Evolutionary conservation across 2,113 vertebrate genomes (phyloP).

Genomic region (Leptosomus discolor): DNA sequence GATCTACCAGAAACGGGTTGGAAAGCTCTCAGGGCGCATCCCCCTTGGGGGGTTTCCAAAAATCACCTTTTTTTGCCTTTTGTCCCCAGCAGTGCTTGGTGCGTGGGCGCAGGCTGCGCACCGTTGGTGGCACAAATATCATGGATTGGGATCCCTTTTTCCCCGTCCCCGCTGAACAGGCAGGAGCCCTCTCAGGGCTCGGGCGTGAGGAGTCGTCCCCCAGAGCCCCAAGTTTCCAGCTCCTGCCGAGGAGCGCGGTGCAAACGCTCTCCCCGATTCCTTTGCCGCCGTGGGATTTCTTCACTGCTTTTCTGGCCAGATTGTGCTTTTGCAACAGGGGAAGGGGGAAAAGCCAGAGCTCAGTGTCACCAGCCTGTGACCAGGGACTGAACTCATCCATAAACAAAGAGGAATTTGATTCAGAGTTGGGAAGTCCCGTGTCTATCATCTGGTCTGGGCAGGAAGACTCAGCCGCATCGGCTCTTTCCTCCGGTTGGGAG

Average conservation of each 20-base stretch:
- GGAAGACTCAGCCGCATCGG: neutral
- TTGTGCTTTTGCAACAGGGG: neutral
- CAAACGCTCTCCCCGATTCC: neutral
- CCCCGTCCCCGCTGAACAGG: accelerated
- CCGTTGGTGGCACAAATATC: neutral
- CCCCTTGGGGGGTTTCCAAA: accelerated
- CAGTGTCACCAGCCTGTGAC: neutral
- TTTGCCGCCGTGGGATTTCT: neutral
- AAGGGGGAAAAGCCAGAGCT: neutral
- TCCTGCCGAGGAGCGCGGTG: neutral
- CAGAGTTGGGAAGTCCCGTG: neutral
- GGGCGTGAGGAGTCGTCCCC: neutral
- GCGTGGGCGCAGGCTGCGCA: accelerated
- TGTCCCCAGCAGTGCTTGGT: too few species aligned
- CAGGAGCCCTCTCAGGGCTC: neutral
- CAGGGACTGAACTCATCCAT: neutral
- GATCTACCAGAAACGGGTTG: accelerated
- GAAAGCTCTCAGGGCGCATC: neutral
- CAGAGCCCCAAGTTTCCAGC: neutral
- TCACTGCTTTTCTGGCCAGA: neutral
- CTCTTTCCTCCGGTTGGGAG: neutral
- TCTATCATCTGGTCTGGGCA: neutral
- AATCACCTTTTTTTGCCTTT: too few species aligned
- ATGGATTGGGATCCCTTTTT: accelerated
- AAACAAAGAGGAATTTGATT: neutral